phyloP scores from a whole-genome alignment of 2,888 invertebrate genomes.

The Tryphoninae sp. region DNA sequence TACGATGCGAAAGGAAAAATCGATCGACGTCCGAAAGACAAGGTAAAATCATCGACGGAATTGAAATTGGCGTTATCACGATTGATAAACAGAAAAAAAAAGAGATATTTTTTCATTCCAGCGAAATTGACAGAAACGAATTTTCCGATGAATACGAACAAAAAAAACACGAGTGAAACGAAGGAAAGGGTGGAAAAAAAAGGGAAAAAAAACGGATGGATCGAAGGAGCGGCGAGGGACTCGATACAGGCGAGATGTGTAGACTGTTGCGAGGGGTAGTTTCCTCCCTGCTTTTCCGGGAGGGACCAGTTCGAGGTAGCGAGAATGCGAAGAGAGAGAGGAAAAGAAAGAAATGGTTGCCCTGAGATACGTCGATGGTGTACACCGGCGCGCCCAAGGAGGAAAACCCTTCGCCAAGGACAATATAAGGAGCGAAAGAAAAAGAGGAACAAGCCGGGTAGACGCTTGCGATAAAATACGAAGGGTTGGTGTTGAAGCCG shows the following conservation, averaged over 20 bases:
- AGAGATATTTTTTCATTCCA: neutral
- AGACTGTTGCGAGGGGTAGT: slow-evolving; percentile 42
- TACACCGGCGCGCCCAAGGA: slow-evolving; percentile 48
- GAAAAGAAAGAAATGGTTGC: slow-evolving; percentile 51
- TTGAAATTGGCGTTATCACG: too few species aligned
- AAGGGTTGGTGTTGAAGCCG: neutral
- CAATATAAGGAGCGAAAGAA: slow-evolving; percentile 14
- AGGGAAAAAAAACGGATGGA: slow-evolving; percentile 10
- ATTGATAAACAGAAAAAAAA: too few species aligned
- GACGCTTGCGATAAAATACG: neutral
- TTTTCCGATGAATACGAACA: neutral
- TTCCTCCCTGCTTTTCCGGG: slow-evolving; percentile 13
- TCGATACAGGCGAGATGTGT: slow-evolving; percentile 15
- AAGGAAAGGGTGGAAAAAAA: slow-evolving; percentile 7
- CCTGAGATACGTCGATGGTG: slow-evolving; percentile 53
- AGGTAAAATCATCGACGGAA: too few species aligned
- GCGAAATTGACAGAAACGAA: neutral
- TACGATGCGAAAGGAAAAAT: neutral
- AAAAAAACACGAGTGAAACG: neutral
- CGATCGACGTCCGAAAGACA: too few species aligned
- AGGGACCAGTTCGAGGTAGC: neutral
- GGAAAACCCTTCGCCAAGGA: slow-evolving; percentile 5
- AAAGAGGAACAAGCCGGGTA: neutral
- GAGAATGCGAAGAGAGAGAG: slow-evolving; percentile 5
- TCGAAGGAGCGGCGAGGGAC: slow-evolving; percentile 20